Evolutionary conservation across 2,888 invertebrate genomes (phyloP).

Genomic region (Thera obeliscata): DNA sequence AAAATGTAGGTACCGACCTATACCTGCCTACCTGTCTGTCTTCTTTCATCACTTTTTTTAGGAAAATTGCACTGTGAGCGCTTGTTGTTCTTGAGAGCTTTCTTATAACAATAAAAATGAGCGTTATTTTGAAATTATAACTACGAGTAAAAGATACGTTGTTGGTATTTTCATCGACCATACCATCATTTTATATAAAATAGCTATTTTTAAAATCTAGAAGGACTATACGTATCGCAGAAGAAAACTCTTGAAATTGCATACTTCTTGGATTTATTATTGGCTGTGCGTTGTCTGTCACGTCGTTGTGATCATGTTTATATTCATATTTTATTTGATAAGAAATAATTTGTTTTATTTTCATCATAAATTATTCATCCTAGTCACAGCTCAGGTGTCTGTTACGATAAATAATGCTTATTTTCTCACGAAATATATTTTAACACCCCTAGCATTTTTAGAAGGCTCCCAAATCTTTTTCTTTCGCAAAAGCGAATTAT

Average conservation of each 20-base stretch:
- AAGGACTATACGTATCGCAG: too few species aligned
- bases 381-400: slow-evolving; percentile 31
- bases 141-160: too few species aligned
- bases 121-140: too few species aligned
- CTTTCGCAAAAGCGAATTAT: slow-evolving; percentile 42
- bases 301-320: too few species aligned
- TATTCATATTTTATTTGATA: slow-evolving; percentile 1
- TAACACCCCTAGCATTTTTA: slow-evolving; percentile 26
- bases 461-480: slow-evolving; percentile 31
- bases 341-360: slow-evolving; percentile 25
- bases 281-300: neutral
- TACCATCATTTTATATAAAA: too few species aligned
- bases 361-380: slow-evolving; percentile 33
- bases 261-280: neutral
- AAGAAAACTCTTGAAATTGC: too few species aligned
- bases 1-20: neutral
- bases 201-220: too few species aligned
- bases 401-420: slow-evolving; percentile 31
- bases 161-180: too few species aligned
- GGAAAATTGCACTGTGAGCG: too few species aligned
- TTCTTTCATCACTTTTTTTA: too few species aligned
- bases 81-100: too few species aligned
- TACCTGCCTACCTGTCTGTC: neutral
- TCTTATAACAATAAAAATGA: neutral
- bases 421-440: slow-evolving; percentile 29